phyloP scores from a whole-genome alignment of 1,140 invertebrate species.

The Centruroides sculpturatus region DNA sequence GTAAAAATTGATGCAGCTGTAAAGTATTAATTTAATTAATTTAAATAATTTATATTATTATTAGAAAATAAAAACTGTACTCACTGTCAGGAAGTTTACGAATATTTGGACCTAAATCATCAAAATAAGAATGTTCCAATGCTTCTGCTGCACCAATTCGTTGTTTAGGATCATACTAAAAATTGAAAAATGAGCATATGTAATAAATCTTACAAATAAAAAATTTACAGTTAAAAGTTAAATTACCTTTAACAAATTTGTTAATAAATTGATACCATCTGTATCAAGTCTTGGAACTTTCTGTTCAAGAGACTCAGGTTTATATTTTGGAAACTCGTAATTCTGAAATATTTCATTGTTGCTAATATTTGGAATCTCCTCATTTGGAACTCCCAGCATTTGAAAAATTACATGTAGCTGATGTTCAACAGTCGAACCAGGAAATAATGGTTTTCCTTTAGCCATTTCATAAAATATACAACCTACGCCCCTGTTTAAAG shows the following conservation, averaged over 20 bases:
- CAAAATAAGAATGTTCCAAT: slow-evolving; percentile 45
- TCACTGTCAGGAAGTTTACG: slow-evolving; percentile 43
- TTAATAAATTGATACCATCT: too few species aligned
- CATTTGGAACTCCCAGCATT: slow-evolving; percentile 41
- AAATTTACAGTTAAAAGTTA: too few species aligned
- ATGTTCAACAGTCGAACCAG: slow-evolving; percentile 47
- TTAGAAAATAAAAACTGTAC: slow-evolving; percentile 15
- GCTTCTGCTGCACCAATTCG: slow-evolving; percentile 42
- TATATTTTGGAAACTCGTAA: slow-evolving; percentile 31
- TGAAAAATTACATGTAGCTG: slow-evolving; percentile 46
- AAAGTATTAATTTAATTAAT: too few species aligned
- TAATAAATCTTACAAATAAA: too few species aligned
- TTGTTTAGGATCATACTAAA: slow-evolving; percentile 44
- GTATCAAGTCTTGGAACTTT: too few species aligned
- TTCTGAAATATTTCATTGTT: slow-evolving; percentile 35
- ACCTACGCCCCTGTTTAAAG: slow-evolving; percentile 44
- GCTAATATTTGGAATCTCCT: slow-evolving; percentile 33
- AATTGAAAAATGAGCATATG: too few species aligned
- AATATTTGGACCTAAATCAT: slow-evolving; percentile 37
- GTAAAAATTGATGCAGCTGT: too few species aligned
- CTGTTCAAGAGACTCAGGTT: too few species aligned
- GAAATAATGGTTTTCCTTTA: slow-evolving; percentile 47
- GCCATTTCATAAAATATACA: slow-evolving; percentile 61
- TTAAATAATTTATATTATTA: too few species aligned
- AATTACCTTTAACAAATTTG: too few species aligned